Percentiles rank a stretch among this genome's conserved stretches.
Conservation (phyloP, 1,140 invertebrate genomes). For the Cydia strobilella region DNA sequence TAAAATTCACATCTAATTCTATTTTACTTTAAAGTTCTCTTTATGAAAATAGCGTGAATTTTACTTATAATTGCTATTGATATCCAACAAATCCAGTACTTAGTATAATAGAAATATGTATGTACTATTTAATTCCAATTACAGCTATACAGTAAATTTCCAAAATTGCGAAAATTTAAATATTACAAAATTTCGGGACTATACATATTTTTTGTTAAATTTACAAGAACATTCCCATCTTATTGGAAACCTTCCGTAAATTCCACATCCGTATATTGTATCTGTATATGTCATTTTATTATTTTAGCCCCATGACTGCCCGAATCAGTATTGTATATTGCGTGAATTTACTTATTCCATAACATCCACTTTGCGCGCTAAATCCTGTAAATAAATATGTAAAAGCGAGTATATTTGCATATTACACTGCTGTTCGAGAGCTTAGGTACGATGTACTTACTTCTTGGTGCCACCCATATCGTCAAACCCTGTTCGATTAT, state of each 20-base stretch:
- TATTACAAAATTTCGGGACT: too few relatives aligned
- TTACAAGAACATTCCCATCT: too few relatives aligned
- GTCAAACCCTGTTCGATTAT: too few relatives aligned
- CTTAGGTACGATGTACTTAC: background rate
- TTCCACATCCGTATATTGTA: background rate
- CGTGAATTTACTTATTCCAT: background rate
- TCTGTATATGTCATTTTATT: background rate
- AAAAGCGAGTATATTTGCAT: background rate
- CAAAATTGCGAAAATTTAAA: too few relatives aligned
- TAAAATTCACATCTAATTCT: too few relatives aligned
- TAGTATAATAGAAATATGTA: background rate
- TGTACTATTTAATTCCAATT: background rate
- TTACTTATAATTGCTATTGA: background rate
- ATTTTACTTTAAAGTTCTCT: background rate
- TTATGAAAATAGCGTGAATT: background rate
- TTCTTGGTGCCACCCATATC: background rate
- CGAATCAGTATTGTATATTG: background rate
- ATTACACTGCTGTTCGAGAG: background rate
- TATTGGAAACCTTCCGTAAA: background rate
- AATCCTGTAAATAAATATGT: background rate
- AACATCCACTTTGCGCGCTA: background rate
- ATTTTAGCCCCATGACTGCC: background rate
- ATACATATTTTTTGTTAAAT: too few relatives aligned
- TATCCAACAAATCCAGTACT: background rate
- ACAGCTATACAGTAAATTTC: too few relatives aligned